Percentiles rank a stretch among this genome's conserved stretches.
phyloP scores from a whole-genome alignment of 2,888 invertebrate species.

The Dysmachus trigonus region DNA sequence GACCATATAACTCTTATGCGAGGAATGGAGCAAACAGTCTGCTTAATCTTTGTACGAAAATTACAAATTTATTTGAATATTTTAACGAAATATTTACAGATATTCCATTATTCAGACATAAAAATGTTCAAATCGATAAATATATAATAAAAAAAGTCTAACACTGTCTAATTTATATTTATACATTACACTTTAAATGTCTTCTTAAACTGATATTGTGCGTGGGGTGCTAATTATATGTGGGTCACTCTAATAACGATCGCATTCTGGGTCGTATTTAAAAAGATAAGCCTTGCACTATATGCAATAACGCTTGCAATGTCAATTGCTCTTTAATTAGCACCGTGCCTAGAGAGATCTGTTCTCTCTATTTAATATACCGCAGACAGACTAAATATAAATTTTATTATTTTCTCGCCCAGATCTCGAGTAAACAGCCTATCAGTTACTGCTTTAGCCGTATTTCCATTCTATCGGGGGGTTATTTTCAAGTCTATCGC shows the following conservation, averaged over 20 bases:
- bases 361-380: conserved; percentile 3
- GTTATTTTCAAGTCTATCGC: neutral
- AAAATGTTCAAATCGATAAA: neutral
- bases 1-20: neutral
- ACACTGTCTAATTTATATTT: neutral
- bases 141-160: neutral
- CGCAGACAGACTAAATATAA: conserved; percentile 31
- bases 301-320: conserved; percentile 3
- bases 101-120: neutral
- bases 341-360: conserved; percentile 7
- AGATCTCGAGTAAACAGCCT: conserved; percentile 30
- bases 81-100: neutral
- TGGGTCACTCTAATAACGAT: conserved; percentile 13
- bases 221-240: conserved; percentile 15
- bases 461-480: neutral
- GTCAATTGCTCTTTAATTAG: conserved; percentile 31
- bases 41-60: neutral
- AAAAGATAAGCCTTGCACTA: conserved; percentile 20
- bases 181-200: neutral
- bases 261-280: conserved; percentile 6
- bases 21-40: neutral
- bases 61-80: neutral
- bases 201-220: neutral
- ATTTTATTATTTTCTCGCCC: neutral
- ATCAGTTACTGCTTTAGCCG: conserved; percentile 11